A percentile compares a stretch with the other conserved stretches of the same genome.
Evolutionary conservation across 2,888 invertebrate species (phyloP).

Genomic region (Lochmaea capreae): DNA sequence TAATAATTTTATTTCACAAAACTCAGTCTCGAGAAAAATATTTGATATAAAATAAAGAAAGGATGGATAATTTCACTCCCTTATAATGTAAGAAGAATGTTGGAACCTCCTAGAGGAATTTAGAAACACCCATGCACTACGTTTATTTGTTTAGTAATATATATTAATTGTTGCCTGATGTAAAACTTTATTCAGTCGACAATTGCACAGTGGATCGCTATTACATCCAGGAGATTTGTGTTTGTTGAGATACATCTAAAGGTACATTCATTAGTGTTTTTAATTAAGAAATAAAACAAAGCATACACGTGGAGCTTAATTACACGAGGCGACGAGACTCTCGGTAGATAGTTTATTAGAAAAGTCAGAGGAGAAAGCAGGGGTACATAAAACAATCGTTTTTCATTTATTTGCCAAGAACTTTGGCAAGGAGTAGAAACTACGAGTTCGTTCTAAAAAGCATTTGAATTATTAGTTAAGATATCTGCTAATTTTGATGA

Average conservation of each 20-base stretch:
- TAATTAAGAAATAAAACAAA: slow-evolving; percentile 33
- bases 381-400: slow-evolving; percentile 30
- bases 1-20: too few species aligned
- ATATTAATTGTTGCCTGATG: not conserved
- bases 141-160: too few species aligned
- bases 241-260: slow-evolving; percentile 7
- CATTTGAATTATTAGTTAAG: not conserved
- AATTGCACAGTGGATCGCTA: not conserved
- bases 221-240: slow-evolving; percentile 1
- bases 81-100: too few species aligned
- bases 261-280: slow-evolving; percentile 22
- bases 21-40: too few species aligned
- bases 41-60: too few species aligned
- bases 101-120: too few species aligned
- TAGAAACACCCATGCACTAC: too few species aligned
- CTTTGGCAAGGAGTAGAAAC: slow-evolving; percentile 8
- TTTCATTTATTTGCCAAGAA: slow-evolving; percentile 24
- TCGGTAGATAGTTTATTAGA: slow-evolving; percentile 24
- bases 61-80: too few species aligned
- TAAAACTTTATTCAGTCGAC: not conserved
- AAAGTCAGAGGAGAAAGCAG: slow-evolving; percentile 15
- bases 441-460: slow-evolving; percentile 7
- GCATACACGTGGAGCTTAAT: slow-evolving; percentile 11
- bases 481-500: too few species aligned
- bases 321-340: not conserved